Conservation (phyloP, 2,888 invertebrate species). For the Hyles lineata region DNA sequence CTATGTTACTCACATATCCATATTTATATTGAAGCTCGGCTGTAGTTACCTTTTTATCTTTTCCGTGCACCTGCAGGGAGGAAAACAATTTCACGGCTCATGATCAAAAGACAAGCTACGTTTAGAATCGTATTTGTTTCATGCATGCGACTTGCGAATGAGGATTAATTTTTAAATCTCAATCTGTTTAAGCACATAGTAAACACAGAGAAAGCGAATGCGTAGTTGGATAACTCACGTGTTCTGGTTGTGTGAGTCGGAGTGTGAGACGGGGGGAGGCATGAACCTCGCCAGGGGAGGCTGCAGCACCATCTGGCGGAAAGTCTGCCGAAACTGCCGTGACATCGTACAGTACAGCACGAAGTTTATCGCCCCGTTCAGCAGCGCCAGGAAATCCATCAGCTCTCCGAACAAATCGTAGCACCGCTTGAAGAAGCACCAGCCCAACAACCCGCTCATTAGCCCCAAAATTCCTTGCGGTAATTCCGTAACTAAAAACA, state of each 20-base stretch:
- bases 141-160: constrained; percentile 29
- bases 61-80: constrained; percentile 74
- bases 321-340: constrained; percentile 94
- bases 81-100: constrained; percentile 57
- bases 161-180: neutral
- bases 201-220: constrained; percentile 23
- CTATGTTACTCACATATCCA: constrained; percentile 63
- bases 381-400: constrained; percentile 94
- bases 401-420: constrained; percentile 93
- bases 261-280: constrained; percentile 84
- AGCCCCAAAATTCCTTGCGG: constrained; percentile 92
- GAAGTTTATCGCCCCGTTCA: constrained; percentile 97
- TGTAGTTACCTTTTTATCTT: constrained; percentile 76
- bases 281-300: constrained; percentile 86
- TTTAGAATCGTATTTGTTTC: constrained; percentile 25
- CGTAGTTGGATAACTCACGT: constrained; percentile 78
- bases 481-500: constrained; percentile 95
- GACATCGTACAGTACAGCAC: constrained; percentile 97
- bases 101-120: constrained; percentile 43
- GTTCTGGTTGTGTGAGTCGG: constrained; percentile 87
- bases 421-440: constrained; percentile 91
- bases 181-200: neutral
- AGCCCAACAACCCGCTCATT: constrained; percentile 87
- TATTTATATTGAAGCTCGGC: constrained; percentile 57
- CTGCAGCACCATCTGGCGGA: constrained; percentile 89